phyloP scores from a whole-genome alignment of 92 coral and sea anemone genomes.

The Paragorgia papillata region DNA sequence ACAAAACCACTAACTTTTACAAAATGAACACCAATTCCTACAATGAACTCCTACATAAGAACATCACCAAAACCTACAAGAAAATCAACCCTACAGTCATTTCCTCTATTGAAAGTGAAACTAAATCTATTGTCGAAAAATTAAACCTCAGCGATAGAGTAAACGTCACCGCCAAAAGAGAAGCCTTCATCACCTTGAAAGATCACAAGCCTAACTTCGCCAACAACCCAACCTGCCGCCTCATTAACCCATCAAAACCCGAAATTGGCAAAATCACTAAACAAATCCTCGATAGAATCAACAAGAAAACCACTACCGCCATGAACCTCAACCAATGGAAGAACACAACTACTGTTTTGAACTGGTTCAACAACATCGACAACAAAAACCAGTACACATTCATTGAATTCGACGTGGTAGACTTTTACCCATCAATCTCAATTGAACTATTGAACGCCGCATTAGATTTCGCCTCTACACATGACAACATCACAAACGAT shows the following conservation, averaged over 20 bases:
- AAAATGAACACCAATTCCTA: neutral
- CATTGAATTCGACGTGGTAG: neutral
- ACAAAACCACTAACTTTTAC: slow-evolving; percentile 29
- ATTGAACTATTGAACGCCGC: neutral
- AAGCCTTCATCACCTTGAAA: slow-evolving; percentile 54
- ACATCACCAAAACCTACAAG: neutral
- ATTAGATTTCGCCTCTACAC: neutral
- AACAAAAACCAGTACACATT: neutral
- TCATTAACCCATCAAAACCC: slow-evolving; percentile 48
- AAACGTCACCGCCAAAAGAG: slow-evolving; percentile 33
- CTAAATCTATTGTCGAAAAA: slow-evolving; percentile 14
- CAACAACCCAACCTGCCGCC: slow-evolving; percentile 51
- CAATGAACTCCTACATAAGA: neutral
- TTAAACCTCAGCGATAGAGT: slow-evolving; percentile 43
- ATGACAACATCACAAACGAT: neutral
- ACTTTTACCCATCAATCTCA: neutral
- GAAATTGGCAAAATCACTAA: slow-evolving; percentile 49
- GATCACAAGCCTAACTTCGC: slow-evolving; percentile 50
- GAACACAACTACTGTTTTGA: too few relatives aligned
- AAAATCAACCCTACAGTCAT: slow-evolving; percentile 19
- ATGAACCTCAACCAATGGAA: slow-evolving; percentile 50
- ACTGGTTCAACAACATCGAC: slow-evolving; percentile 2
- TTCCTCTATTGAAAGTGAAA: slow-evolving; percentile 28
- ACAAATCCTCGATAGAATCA: slow-evolving; percentile 42
- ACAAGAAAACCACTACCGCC: slow-evolving; percentile 18